phyloP scores from a whole-genome alignment of 2,888 invertebrate species.

The Celastrina argiolus region DNA sequence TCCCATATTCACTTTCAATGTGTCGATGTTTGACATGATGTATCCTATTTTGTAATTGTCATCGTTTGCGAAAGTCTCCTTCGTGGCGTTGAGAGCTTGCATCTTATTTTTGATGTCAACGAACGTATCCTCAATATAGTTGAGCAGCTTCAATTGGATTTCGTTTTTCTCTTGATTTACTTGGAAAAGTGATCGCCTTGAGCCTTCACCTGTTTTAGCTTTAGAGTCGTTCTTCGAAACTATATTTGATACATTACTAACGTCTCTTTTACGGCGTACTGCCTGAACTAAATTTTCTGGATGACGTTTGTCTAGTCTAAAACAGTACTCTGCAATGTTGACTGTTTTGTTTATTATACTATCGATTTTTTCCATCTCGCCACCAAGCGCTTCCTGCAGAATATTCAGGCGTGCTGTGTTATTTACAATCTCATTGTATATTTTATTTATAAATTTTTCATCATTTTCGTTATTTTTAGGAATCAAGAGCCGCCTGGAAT shows the following conservation, averaged over 20 bases:
- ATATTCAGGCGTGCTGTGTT: neutral
- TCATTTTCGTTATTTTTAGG: neutral
- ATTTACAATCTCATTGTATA: neutral
- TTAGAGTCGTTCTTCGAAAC: neutral
- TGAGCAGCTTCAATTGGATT: conserved; percentile 41
- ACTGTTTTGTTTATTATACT: neutral
- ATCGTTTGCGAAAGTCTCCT: conserved; percentile 35
- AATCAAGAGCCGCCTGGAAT: neutral
- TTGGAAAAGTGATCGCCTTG: conserved; percentile 24
- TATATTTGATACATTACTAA: neutral
- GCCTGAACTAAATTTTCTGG: neutral
- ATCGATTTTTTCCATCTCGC: neutral
- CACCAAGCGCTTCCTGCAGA: neutral
- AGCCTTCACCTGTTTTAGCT: neutral
- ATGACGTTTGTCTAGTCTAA: neutral
- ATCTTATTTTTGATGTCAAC: conserved; percentile 41
- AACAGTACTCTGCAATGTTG: neutral
- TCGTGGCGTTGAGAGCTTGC: conserved; percentile 35
- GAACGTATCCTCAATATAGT: conserved; percentile 41
- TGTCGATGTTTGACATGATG: conserved; percentile 48
- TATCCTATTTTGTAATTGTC: conserved; percentile 47
- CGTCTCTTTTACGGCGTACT: neutral
- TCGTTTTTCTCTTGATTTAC: conserved; percentile 25
- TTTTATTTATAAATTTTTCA: neutral
- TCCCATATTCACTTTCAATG: conserved; percentile 40